Evolutionary conservation across 2,113 vertebrate species (phyloP), one percentile per base, ranked within the genome.

Genomic region (Hemibagrus wyckioides): DNA sequence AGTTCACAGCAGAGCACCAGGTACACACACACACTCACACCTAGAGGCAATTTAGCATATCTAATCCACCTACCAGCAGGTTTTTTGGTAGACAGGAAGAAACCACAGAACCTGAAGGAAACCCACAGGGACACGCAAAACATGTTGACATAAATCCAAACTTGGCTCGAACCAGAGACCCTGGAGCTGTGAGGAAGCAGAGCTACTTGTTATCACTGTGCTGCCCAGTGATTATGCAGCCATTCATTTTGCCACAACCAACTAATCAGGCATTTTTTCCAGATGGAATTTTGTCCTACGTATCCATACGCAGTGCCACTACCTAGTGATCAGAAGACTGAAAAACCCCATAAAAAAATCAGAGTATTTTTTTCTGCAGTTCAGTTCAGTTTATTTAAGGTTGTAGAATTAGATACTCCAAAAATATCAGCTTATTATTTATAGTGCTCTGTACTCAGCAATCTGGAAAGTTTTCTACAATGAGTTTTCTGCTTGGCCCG

Each of bases 361-460:
- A 2, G 39, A 41, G 7, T 0, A 9, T 23, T 36, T 71, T 75
- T 39, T 44, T 44, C 54, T 67, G 36, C n/a, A 52, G 17, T 86
- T 86, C 80, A 23, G 13, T 21, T n/a, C n/a, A 77, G 28, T 93
- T 93, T 93, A 93, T 93, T 93, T 90, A 94, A 90, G 84, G 50
- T 17, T 84, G 85, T 82, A 48, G 84, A 69, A 89, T 89, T n/a
- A 92, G 93, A 94, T 92, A 93, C 89, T 86, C 86, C 84, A 91
- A 90, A 92, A 89, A 93, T 91, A 94, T 93, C 93, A 91, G 85
- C 90, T 91, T 91, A 93, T 94, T 94, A 94, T 94, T 94, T 94
- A 94, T 92, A 91, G 92, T 83, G 89, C 88, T 91, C 67, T 76
- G 80, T 87, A 89, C 77, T 87, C 82, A 75, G 61, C 88, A 90